A percentile compares a stretch with the other conserved stretches of the same genome.
Evolutionary conservation across 2,797 vertebrate genomes (phyloP).

Genomic region (Pseudocheirus occidentalis): DNA sequence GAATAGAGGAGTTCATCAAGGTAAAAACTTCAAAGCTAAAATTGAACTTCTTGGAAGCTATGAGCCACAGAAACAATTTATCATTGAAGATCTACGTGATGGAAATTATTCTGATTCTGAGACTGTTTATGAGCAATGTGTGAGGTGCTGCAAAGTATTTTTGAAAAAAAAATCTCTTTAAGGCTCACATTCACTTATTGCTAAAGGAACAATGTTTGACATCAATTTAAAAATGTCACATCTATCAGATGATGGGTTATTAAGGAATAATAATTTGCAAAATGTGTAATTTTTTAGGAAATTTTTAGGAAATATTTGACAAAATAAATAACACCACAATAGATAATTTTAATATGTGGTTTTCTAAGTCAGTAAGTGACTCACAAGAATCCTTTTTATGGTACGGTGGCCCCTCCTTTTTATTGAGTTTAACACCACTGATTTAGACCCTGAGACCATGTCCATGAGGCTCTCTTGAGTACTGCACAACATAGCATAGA

Average conservation of each 20-base stretch:
- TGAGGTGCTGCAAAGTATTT: background rate
- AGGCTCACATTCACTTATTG: background rate
- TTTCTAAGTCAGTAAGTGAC: background rate
- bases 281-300: background rate
- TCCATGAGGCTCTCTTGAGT: background rate
- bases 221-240: background rate
- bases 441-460: background rate
- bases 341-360: background rate
- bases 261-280: background rate
- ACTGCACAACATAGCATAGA: background rate
- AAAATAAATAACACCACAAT: background rate
- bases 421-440: background rate
- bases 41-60: slow-evolving; percentile 96
- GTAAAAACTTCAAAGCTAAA: slow-evolving; percentile 90
- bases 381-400: background rate
- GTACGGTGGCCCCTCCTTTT: background rate
- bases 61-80: slow-evolving; percentile 93
- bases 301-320: background rate
- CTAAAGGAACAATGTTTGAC: background rate
- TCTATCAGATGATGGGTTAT: background rate
- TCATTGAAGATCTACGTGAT: slow-evolving; percentile 96
- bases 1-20: slow-evolving; percentile 89
- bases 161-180: background rate
- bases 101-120: slow-evolving; percentile 86
- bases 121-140: background rate